Evolutionary conservation across 2,113 vertebrate species (phyloP).

Genomic region (Prunella himalayana): DNA sequence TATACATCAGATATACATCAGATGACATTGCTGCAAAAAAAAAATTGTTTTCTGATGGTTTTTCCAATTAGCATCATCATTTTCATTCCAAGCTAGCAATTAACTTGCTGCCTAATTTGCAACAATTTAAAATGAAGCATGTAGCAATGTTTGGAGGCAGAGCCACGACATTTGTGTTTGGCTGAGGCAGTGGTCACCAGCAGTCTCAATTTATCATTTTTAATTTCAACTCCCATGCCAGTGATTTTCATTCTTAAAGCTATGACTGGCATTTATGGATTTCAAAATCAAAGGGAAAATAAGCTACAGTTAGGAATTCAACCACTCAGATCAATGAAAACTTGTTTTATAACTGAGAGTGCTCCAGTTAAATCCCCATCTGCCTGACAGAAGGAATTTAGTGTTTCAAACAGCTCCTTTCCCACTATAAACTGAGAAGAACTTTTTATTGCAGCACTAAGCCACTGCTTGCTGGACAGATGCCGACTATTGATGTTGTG

Average conservation of each 20-base stretch:
- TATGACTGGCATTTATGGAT: slow-evolving; percentile 69
- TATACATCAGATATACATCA: neutral
- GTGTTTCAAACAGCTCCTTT: slow-evolving; percentile 17
- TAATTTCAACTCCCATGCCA: slow-evolving; percentile 63
- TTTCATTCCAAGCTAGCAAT: slow-evolving; percentile 78
- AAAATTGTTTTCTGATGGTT: slow-evolving; percentile 71
- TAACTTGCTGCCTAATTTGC: slow-evolving; percentile 76
- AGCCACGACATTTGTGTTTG: slow-evolving; percentile 28
- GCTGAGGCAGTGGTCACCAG: slow-evolving; percentile 38
- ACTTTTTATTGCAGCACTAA: slow-evolving; percentile 26
- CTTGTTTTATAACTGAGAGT: slow-evolving; percentile 35
- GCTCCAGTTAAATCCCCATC: slow-evolving; percentile 54
- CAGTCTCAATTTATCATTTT: slow-evolving; percentile 67
- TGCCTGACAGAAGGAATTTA: slow-evolving; percentile 50
- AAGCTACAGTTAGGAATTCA: slow-evolving; percentile 68
- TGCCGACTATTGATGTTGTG: neutral
- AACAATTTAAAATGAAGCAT: slow-evolving; percentile 76
- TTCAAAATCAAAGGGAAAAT: slow-evolving; percentile 73
- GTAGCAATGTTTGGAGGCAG: slow-evolving; percentile 25
- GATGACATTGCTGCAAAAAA: slow-evolving; percentile 36
- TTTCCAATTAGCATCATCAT: slow-evolving; percentile 72
- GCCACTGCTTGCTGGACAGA: neutral
- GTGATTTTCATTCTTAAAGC: slow-evolving; percentile 59
- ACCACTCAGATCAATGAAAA: slow-evolving; percentile 61
- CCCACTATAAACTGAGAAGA: neutral